These are phyloP conservation scores for Megalurothrips usitatus DNA, from an alignment of 2,888 invertebrate genomes.

Conservation along the genomic window DNA sequence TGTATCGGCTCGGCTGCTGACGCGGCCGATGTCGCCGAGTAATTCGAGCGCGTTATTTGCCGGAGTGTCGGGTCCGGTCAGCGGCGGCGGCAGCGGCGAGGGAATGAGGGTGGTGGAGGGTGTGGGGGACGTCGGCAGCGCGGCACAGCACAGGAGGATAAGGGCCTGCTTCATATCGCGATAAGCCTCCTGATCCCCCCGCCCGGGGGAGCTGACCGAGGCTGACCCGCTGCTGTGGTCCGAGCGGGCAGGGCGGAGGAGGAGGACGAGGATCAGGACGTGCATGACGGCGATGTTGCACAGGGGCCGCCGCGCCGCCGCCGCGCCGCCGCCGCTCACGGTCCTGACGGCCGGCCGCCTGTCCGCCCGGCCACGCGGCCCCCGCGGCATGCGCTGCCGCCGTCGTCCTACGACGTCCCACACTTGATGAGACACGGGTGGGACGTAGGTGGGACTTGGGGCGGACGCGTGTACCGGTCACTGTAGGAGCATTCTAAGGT, in stretches of 20 bases:
- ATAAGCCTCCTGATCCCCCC: background rate
- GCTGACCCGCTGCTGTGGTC: no score
- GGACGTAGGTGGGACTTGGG: no score
- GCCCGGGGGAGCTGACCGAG: background rate
- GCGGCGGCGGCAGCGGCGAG: constrained; percentile 32
- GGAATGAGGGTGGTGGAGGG: constrained; percentile 34
- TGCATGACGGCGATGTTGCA: background rate
- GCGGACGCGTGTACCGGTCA: no score
- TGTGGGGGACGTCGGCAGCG: background rate
- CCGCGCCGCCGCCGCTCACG: no score
- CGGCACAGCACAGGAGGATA: background rate
- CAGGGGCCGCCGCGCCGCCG: no score
- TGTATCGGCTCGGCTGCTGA: background rate
- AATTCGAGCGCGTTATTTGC: background rate
- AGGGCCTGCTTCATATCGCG: background rate
- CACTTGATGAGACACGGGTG: no score
- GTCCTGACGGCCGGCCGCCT: no score
- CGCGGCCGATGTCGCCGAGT: background rate
- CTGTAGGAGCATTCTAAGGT: no score
- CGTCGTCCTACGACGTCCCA: no score
- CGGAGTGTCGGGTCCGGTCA: constrained; percentile 35
- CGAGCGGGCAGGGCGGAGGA: background rate
- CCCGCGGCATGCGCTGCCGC: no score
- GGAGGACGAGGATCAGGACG: background rate
- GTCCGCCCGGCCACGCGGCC: no score